A percentile compares a stretch with the other conserved stretches of the same genome.
These are phyloP conservation scores for Acanthoscelides obtectus DNA, from an alignment of 2,888 invertebrate genomes.

Conservation along the genomic window DNA sequence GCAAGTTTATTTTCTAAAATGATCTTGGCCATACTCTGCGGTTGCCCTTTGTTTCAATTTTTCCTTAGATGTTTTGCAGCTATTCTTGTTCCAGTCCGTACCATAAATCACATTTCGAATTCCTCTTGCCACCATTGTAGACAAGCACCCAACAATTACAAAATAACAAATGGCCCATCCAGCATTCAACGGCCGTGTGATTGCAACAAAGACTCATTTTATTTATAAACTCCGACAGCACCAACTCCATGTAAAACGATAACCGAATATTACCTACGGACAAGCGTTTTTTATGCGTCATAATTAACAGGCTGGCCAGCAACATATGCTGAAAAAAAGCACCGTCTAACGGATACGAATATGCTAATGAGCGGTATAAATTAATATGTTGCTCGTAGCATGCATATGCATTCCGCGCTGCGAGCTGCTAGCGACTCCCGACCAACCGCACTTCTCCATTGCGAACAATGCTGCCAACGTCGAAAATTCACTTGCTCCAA, in stretches of 20 bases:
- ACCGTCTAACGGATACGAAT: constrained; percentile 49
- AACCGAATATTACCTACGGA: constrained; percentile 25
- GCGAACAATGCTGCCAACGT: constrained; percentile 40
- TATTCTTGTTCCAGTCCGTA: no score
- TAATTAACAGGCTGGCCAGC: constrained; percentile 43
- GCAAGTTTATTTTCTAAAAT: no score
- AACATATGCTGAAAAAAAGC: constrained; percentile 48
- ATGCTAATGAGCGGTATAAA: constrained; percentile 51
- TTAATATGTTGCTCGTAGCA: constrained; percentile 51
- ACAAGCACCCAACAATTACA: background rate
- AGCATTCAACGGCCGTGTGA: background rate
- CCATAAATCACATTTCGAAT: background rate
- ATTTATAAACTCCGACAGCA: background rate
- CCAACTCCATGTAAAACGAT: background rate
- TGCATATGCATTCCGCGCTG: constrained; percentile 47
- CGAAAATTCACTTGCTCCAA: constrained; percentile 36
- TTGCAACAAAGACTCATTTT: background rate
- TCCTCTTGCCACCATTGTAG: background rate
- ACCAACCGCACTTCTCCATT: constrained; percentile 29
- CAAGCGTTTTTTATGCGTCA: constrained; percentile 40
- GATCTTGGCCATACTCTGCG: no score
- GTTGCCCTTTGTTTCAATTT: no score
- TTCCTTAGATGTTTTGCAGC: no score
- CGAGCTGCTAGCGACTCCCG: constrained; percentile 11
- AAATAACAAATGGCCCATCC: background rate